A percentile compares a stretch with the other conserved stretches of the same genome.
Conservation (phyloP, 2,888 invertebrate species). For the Drosophila tanythrix region DNA sequence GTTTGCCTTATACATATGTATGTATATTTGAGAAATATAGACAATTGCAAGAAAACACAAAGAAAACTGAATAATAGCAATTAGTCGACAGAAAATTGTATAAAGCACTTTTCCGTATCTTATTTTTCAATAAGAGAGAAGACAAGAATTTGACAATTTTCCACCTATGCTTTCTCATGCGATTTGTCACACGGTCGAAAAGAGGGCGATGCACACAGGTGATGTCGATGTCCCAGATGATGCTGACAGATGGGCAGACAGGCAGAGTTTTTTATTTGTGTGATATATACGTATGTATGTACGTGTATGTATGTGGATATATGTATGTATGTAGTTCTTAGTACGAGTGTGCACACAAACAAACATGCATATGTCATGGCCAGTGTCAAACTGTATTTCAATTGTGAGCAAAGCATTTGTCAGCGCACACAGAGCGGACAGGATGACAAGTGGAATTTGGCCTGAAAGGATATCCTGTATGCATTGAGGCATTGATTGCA, state of each 20-base stretch:
- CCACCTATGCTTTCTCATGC: slow-evolving; percentile 12
- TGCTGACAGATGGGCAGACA: slow-evolving; percentile 15
- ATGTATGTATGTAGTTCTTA: background rate
- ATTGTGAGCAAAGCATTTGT: slow-evolving; percentile 36
- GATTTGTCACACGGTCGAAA: slow-evolving; percentile 57
- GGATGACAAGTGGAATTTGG: slow-evolving; percentile 74
- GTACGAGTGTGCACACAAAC: slow-evolving; percentile 4
- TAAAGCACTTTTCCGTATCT: background rate
- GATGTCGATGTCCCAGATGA: slow-evolving; percentile 1
- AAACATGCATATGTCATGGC: slow-evolving; percentile 4
- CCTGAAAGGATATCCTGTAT: slow-evolving; percentile 73
- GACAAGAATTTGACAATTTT: slow-evolving; percentile 11
- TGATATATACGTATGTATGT: too few relatives aligned
- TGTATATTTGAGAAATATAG: background rate
- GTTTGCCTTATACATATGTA: background rate
- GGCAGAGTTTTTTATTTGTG: slow-evolving; percentile 2
- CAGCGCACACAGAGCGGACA: slow-evolving; percentile 28
- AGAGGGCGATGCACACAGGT: slow-evolving; percentile 13
- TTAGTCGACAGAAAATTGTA: slow-evolving; percentile 28
- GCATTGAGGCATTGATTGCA: slow-evolving; percentile 5
- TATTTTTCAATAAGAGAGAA: background rate
- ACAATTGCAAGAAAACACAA: too few relatives aligned
- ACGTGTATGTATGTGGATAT: too few relatives aligned
- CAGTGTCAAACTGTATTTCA: slow-evolving; percentile 45
- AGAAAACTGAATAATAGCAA: slow-evolving; percentile 21